phyloP scores from a whole-genome alignment of 2,797 vertebrate species.

The Cetoscarus ocellatus region DNA sequence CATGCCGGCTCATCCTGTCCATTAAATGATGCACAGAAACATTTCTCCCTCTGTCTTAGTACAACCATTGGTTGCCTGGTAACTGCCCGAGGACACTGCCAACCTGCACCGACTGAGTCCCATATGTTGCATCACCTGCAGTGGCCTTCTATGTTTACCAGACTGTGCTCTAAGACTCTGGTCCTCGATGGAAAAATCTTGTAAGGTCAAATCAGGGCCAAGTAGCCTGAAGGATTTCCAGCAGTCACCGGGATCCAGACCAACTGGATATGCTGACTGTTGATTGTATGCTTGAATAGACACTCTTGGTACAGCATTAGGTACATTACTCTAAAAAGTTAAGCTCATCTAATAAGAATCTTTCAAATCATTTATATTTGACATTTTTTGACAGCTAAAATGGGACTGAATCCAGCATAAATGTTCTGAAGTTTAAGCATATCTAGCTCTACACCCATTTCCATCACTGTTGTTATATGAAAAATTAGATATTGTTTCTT shows the following conservation, averaged over 20 bases:
- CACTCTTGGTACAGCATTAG: not conserved
- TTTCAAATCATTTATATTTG: too few relatives aligned
- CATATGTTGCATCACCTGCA: constrained; percentile 67
- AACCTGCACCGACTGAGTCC: constrained; percentile 54
- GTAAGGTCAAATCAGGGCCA: constrained; percentile 60
- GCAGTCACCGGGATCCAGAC: constrained; percentile 35
- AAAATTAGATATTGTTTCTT: too few relatives aligned
- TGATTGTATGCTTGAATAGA: constrained; percentile 12
- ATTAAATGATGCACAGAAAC: constrained; percentile 51
- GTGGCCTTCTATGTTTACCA: constrained; percentile 52
- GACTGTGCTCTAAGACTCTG: constrained; percentile 35
- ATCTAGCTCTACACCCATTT: too few relatives aligned
- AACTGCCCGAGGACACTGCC: constrained; percentile 51
- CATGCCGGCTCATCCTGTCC: constrained; percentile 27
- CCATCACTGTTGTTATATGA: too few relatives aligned
- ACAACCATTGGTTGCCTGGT: constrained; percentile 43
- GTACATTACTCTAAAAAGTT: too few relatives aligned
- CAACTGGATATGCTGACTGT: constrained; percentile 19
- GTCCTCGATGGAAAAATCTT: constrained; percentile 42
- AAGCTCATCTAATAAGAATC: too few relatives aligned
- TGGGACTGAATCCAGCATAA: too few relatives aligned
- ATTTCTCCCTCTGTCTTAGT: constrained; percentile 36
- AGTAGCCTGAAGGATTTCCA: constrained; percentile 46
- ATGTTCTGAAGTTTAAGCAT: too few relatives aligned
- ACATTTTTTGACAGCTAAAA: too few relatives aligned